These are phyloP conservation scores for Pelosia muscerda DNA, from an alignment of 2,888 invertebrate species.

Conservation along the genomic window DNA sequence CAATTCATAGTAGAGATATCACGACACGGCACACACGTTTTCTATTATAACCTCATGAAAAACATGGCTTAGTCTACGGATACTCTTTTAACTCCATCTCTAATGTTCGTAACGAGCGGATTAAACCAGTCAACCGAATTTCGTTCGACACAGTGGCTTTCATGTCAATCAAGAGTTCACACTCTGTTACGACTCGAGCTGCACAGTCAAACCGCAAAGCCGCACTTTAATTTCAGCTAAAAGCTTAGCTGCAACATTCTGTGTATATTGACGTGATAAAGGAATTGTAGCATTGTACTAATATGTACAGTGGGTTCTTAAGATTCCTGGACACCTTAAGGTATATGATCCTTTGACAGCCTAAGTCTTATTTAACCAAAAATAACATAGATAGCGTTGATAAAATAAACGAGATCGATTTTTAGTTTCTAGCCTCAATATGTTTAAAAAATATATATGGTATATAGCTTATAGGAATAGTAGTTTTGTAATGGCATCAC, in stretches of 20 bases:
- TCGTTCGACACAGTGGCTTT: conserved; percentile 7
- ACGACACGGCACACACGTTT: too few species aligned
- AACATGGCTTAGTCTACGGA: background rate
- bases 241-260: conserved; percentile 23
- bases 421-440: too few species aligned
- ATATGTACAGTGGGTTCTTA: too few species aligned
- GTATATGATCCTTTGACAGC: too few species aligned
- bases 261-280: background rate
- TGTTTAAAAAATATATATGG: too few species aligned
- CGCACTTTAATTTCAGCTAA: conserved; percentile 35
- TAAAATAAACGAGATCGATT: too few species aligned
- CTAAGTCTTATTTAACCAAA: too few species aligned
- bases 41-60: background rate
- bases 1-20: background rate
- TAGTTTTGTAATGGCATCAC: too few species aligned
- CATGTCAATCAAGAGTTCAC: conserved; percentile 31
- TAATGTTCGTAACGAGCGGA: conserved; percentile 5
- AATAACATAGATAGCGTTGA: too few species aligned
- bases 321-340: too few species aligned
- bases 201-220: conserved; percentile 32
- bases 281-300: too few species aligned
- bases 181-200: conserved; percentile 28
- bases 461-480: too few species aligned
- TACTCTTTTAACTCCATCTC: background rate
- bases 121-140: conserved; percentile 12